Percentiles rank a stretch among this genome's conserved stretches.
phyloP scores from a whole-genome alignment of 1,140 invertebrate species.

The Cyclina sinensis region DNA sequence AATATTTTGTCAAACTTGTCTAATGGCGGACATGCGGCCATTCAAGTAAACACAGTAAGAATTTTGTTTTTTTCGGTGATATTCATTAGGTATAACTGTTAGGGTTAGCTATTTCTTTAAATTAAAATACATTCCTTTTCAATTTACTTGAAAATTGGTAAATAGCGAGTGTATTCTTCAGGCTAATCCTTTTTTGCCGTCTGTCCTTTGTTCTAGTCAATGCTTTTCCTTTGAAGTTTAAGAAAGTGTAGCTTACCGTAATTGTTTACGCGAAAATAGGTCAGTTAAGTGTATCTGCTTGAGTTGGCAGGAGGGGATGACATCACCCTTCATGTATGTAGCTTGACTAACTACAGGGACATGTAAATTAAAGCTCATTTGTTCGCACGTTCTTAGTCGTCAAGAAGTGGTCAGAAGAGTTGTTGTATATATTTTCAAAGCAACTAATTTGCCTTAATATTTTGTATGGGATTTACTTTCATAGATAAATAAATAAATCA shows the following conservation, averaged over 20 bases:
- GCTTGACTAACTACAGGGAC: conserved; percentile 55
- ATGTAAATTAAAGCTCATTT: conserved; percentile 40
- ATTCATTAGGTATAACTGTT: background rate
- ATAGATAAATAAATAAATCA: background rate
- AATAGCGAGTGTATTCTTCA: too few species aligned
- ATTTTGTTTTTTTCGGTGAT: conserved; percentile 15
- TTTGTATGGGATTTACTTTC: background rate
- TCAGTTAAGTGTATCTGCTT: conserved; percentile 67
- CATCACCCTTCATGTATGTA: conserved; percentile 66
- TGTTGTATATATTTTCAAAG: background rate
- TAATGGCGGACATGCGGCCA: conserved; percentile 53
- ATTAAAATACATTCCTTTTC: too few species aligned
- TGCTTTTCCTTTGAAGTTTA: background rate
- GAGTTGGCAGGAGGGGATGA: conserved; percentile 61
- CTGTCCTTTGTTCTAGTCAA: conserved; percentile 37
- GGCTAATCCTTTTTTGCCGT: too few species aligned
- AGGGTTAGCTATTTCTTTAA: background rate
- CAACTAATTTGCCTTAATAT: background rate
- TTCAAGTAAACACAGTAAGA: conserved; percentile 54
- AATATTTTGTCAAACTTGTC: conserved; percentile 65
- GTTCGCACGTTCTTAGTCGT: background rate
- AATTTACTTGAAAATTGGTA: too few species aligned
- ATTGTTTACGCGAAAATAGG: conserved; percentile 57
- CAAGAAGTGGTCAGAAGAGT: background rate
- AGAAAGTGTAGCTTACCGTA: background rate